These are phyloP conservation scores for Spodoptera exigua DNA, from an alignment of 2,888 invertebrate genomes.

Conservation along the genomic window DNA sequence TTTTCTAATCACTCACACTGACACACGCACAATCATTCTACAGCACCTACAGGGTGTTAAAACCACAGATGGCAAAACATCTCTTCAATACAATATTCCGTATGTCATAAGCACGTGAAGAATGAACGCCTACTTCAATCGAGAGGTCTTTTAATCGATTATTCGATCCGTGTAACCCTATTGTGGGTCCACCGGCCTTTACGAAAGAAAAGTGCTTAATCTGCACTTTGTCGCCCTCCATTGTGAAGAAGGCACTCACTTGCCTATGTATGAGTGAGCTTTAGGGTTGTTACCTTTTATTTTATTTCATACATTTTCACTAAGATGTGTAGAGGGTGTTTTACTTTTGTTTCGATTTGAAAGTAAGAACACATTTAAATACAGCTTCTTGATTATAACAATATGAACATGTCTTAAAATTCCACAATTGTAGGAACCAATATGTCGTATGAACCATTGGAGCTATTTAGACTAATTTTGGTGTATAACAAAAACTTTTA, in stretches of 20 bases:
- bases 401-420: too few relatives aligned
- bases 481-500: too few relatives aligned
- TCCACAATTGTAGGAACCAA: too few relatives aligned
- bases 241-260: conserved; percentile 56
- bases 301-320: not conserved
- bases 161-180: conserved; percentile 46
- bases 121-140: conserved; percentile 11
- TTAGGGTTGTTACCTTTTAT: conserved; percentile 36
- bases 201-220: conserved; percentile 79
- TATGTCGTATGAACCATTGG: too few relatives aligned
- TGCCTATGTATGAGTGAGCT: conserved; percentile 52
- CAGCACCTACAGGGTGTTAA: too few relatives aligned
- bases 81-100: not conserved
- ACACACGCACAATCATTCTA: too few relatives aligned
- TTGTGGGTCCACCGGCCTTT: conserved; percentile 41
- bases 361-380: too few relatives aligned
- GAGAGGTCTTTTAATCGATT: conserved; percentile 49
- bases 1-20: too few relatives aligned
- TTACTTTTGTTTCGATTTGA: not conserved
- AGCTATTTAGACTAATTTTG: too few relatives aligned
- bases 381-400: too few relatives aligned
- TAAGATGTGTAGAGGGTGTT: not conserved
- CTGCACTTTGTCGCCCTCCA: conserved; percentile 73
- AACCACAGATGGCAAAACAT: too few relatives aligned
- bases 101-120: conserved; percentile 7